These are phyloP conservation scores for Drosophila melanogaster DNA, from an alignment of 1,140 invertebrate genomes.

Conservation along the genomic window DNA sequence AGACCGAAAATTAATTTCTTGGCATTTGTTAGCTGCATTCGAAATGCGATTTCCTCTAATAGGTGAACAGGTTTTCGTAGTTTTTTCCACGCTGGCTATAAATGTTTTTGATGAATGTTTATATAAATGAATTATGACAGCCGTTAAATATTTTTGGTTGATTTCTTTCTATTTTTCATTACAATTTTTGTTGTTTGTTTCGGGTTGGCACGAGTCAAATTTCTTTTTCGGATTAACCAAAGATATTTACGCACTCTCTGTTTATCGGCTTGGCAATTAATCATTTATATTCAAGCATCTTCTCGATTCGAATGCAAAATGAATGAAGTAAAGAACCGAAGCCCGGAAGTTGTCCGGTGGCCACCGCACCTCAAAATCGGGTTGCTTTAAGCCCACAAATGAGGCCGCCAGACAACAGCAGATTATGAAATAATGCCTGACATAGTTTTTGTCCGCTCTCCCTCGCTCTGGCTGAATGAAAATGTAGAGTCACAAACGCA, in stretches of 20 bases:
- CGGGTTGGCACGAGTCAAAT: constrained; percentile 76
- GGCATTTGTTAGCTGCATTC: constrained; percentile 65
- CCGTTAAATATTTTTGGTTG: constrained; percentile 68
- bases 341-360: constrained; percentile 72
- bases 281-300: constrained; percentile 29
- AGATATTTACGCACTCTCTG: constrained; percentile 60
- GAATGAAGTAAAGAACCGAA: constrained; percentile 50
- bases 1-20: constrained; percentile 62
- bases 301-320: constrained; percentile 43
- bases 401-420: constrained; percentile 58
- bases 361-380: constrained; percentile 63
- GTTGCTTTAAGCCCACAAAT: constrained; percentile 58
- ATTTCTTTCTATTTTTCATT: constrained; percentile 38
- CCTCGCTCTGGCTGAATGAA: constrained; percentile 42
- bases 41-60: constrained; percentile 45
- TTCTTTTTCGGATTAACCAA: constrained; percentile 52
- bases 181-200: constrained; percentile 13
- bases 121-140: constrained; percentile 74
- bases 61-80: constrained; percentile 33
- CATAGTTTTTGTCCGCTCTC: constrained; percentile 61
- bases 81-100: constrained; percentile 12
- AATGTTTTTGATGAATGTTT: constrained; percentile 65
- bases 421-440: constrained; percentile 79
- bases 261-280: constrained; percentile 53
- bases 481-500: constrained; percentile 80